These are phyloP conservation scores for Drosophila rhopaloa DNA, from an alignment of 1,140 invertebrate genomes.

Conservation along the genomic window DNA sequence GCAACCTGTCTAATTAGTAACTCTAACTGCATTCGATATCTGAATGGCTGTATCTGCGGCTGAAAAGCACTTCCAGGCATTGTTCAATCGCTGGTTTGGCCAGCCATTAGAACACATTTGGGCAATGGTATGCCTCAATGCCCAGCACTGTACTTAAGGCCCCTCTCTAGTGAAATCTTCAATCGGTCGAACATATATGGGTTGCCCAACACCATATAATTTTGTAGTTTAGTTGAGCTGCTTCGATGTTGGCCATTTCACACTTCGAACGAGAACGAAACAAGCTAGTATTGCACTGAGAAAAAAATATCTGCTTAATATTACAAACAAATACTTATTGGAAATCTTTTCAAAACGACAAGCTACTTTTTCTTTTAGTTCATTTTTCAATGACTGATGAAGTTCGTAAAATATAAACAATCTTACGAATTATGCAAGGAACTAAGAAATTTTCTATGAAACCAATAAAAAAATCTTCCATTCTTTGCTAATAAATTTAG, in stretches of 20 bases:
- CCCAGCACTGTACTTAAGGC: conserved; percentile 21
- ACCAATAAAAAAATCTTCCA: neutral
- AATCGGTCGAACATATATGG: conserved; percentile 28
- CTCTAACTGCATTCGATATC: conserved; percentile 40
- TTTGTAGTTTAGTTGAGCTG: conserved; percentile 22
- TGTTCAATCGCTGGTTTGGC: conserved; percentile 68
- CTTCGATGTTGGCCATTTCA: conserved; percentile 28
- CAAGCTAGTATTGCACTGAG: neutral
- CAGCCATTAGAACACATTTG: conserved; percentile 79
- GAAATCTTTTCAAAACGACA: too few relatives aligned
- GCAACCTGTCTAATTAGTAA: conserved; percentile 53
- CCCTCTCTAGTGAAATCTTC: conserved; percentile 46
- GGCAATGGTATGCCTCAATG: conserved; percentile 69
- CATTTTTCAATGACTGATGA: too few relatives aligned
- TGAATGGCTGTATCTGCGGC: conserved; percentile 16
- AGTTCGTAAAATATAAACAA: too few relatives aligned
- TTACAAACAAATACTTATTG: too few relatives aligned
- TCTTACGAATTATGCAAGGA: too few relatives aligned
- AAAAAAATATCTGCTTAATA: neutral
- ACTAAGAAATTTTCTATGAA: too few relatives aligned
- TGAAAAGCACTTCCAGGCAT: conserved; percentile 49
- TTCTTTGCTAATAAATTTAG: neutral
- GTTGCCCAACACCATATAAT: conserved; percentile 38
- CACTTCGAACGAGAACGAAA: conserved; percentile 47
- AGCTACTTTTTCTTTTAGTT: too few relatives aligned